Percentiles rank a stretch among this genome's conserved stretches.
Conservation (phyloP, 2,113 vertebrate genomes). For the Synchiropus splendidus region DNA sequence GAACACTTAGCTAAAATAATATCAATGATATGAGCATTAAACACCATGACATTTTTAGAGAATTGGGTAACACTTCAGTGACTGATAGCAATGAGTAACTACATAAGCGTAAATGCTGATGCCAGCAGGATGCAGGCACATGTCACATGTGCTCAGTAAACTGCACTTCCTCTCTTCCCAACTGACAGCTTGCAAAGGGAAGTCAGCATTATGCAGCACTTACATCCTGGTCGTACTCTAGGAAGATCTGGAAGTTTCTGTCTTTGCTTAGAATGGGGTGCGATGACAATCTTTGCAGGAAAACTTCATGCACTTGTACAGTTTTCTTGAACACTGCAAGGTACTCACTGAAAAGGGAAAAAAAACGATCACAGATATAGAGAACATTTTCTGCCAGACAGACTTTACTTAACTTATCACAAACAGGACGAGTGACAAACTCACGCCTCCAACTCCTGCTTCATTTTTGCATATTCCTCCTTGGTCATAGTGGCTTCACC, state of each 20-base stretch:
- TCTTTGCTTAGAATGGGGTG: conserved; percentile 89
- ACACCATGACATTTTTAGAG: neutral
- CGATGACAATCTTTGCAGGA: conserved; percentile 86
- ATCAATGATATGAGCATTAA: neutral
- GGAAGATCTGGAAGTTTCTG: conserved; percentile 92
- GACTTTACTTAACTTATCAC: too few relatives aligned
- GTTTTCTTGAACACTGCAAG: conserved; percentile 98
- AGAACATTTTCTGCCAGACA: too few relatives aligned
- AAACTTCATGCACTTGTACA: conserved; percentile 91
- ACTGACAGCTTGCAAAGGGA: conserved; percentile 40
- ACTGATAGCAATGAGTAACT: conserved; percentile 13
- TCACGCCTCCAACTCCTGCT: conserved; percentile 96
- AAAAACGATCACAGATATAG: neutral
- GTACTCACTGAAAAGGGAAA: conserved; percentile 66
- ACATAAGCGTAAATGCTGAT: conserved; percentile 49
- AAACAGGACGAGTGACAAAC: too few relatives aligned
- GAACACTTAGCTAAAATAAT: conserved; percentile 77
- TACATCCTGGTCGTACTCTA: conserved; percentile 97
- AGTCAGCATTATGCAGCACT: conserved; percentile 64
- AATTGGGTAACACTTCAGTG: neutral
- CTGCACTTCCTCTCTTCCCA: conserved; percentile 45
- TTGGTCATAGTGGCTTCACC: conserved; percentile 95
- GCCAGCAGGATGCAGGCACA: conserved; percentile 53
- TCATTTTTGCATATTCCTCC: conserved; percentile 97
- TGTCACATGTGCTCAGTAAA: conserved; percentile 39